Evolutionary conservation across 2,797 vertebrate genomes (phyloP).

Genomic region (Tokudaia muenninki): DNA sequence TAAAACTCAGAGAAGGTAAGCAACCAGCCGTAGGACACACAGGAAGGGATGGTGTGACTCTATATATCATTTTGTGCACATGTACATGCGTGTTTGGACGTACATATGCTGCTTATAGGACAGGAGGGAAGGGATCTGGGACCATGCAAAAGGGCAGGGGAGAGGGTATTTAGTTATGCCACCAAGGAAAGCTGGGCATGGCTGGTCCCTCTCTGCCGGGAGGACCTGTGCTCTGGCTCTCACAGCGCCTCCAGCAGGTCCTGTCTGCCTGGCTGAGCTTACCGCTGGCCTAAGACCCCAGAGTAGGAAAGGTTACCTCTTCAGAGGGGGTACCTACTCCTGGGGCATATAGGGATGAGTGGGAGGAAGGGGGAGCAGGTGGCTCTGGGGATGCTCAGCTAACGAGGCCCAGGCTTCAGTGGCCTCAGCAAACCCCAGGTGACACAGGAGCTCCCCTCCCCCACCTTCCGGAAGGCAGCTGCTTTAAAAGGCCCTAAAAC

Average conservation of each 20-base stretch:
- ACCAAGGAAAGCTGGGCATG: rapidly evolving
- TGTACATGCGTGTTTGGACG: not conserved
- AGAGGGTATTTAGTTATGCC: rapidly evolving
- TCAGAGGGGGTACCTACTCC: not conserved
- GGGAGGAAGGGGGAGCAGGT: not conserved
- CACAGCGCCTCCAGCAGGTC: not conserved
- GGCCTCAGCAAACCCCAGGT: slow-evolving; percentile 40
- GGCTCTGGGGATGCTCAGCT: slow-evolving; percentile 42
- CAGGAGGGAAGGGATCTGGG: not conserved
- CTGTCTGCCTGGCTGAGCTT: not conserved
- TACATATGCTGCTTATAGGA: not conserved
- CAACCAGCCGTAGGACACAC: not conserved
- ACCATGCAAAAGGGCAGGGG: not conserved
- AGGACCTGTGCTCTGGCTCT: not conserved
- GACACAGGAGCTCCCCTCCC: slow-evolving; percentile 56
- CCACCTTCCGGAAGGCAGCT: slow-evolving; percentile 63
- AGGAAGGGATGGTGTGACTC: not conserved
- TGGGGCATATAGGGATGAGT: not conserved
- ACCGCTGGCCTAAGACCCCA: not conserved
- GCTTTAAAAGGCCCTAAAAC: slow-evolving; percentile 75
- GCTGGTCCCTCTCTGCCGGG: not conserved
- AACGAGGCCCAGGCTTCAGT: not conserved
- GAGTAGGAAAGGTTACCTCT: not conserved
- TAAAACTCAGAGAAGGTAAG: slow-evolving; percentile 41
- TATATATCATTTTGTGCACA: not conserved